Conservation (phyloP, 2,797 vertebrate genomes). For the Emys orbicularis region DNA sequence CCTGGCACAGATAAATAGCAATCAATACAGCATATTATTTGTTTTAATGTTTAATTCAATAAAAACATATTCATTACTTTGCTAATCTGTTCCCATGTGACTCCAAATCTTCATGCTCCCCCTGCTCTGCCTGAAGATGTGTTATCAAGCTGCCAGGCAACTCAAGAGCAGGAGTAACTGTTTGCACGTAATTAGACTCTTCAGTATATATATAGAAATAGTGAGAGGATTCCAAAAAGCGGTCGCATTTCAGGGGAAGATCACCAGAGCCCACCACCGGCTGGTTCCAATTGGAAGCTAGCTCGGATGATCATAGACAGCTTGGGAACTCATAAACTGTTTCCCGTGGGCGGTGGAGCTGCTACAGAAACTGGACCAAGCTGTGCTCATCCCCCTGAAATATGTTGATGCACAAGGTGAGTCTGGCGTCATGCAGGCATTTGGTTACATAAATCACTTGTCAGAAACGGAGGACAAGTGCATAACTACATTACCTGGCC, state of each 20-base stretch:
- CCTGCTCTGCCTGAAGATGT: not conserved
- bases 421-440: not conserved
- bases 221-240: not conserved
- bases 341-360: not conserved
- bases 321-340: not conserved
- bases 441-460: not conserved
- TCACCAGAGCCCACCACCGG: not conserved
- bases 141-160: not conserved
- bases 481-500: accelerated
- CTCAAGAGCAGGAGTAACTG: not conserved
- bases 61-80: not conserved
- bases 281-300: not conserved
- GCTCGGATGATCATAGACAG: not conserved
- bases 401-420: not conserved
- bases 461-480: not conserved
- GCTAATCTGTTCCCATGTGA: accelerated
- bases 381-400: not conserved
- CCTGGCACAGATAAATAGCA: not conserved
- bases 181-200: not conserved
- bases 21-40: not conserved
- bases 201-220: not conserved
- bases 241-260: not conserved
- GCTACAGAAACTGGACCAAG: not conserved
- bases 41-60: not conserved
- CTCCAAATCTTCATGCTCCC: not conserved